Conservation (phyloP, 2,797 vertebrate genomes). For the Selene dorsalis region DNA sequence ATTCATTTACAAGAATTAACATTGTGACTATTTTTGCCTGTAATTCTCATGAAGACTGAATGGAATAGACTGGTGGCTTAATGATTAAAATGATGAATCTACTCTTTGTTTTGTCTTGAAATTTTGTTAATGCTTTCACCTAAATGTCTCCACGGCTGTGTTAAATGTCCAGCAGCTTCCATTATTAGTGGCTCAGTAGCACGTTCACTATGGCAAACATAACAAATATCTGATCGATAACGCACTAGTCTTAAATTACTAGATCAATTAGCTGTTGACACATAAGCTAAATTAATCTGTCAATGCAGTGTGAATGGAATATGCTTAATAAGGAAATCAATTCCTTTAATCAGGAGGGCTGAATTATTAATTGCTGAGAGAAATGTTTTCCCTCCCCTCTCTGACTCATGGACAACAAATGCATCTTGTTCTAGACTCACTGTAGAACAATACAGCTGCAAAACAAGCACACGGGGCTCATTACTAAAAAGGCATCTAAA, state of each 20-base stretch:
- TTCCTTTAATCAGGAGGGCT: slow-evolving; percentile 62
- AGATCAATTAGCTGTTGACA: slow-evolving; percentile 69
- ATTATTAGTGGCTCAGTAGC: slow-evolving; percentile 33
- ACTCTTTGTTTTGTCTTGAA: background rate
- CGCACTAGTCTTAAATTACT: slow-evolving; percentile 61
- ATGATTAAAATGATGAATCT: slow-evolving; percentile 4
- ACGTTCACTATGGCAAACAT: slow-evolving; percentile 48
- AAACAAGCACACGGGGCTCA: slow-evolving; percentile 42
- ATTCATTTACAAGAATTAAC: background rate
- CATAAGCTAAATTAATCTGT: slow-evolving; percentile 66
- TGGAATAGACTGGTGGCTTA: background rate
- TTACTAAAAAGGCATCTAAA: slow-evolving; percentile 45
- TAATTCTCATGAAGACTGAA: background rate
- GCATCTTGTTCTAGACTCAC: slow-evolving; percentile 35
- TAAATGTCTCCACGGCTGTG: slow-evolving; percentile 2
- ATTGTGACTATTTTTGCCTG: background rate
- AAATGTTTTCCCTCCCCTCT: slow-evolving; percentile 53
- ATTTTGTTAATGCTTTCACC: background rate
- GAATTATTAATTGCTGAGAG: slow-evolving; percentile 69
- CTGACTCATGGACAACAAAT: slow-evolving; percentile 33
- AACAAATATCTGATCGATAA: slow-evolving; percentile 69
- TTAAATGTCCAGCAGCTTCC: slow-evolving; percentile 20
- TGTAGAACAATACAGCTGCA: slow-evolving; percentile 49
- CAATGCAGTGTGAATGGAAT: slow-evolving; percentile 55
- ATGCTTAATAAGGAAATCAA: slow-evolving; percentile 64